Evolutionary conservation across 2,113 vertebrate genomes (phyloP).

Genomic region (Psilopsiagon aymara): DNA sequence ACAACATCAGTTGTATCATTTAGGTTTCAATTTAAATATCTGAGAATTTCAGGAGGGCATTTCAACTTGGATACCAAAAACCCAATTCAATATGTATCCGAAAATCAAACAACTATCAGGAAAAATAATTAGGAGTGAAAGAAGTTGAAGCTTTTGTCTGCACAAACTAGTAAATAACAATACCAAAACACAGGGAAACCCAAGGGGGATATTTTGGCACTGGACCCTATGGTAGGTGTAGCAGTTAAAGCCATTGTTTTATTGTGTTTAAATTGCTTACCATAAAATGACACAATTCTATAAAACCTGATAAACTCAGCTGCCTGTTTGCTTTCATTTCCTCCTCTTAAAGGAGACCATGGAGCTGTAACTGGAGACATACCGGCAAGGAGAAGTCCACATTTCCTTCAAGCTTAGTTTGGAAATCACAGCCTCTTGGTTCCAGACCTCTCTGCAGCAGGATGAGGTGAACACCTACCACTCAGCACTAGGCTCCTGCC

Average conservation of each 20-base stretch:
- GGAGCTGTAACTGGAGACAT: background rate
- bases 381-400: background rate
- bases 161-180: background rate
- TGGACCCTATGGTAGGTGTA: background rate
- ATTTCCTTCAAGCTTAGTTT: background rate
- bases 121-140: background rate
- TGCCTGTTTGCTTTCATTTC: background rate
- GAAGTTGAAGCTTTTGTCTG: background rate
- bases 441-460: background rate
- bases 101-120: background rate
- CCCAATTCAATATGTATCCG: background rate
- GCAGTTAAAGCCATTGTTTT: background rate
- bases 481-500: background rate
- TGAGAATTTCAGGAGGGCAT: fast-evolving
- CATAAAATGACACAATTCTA: background rate
- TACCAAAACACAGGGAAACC: background rate
- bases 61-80: background rate
- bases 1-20: background rate
- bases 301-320: background rate
- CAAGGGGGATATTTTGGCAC: background rate
- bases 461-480: background rate
- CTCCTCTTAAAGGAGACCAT: background rate
- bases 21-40: background rate
- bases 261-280: background rate
- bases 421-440: too few species aligned